Evolutionary conservation across 2,113 vertebrate genomes (phyloP).

Genomic region (Percopsis transmontana): DNA sequence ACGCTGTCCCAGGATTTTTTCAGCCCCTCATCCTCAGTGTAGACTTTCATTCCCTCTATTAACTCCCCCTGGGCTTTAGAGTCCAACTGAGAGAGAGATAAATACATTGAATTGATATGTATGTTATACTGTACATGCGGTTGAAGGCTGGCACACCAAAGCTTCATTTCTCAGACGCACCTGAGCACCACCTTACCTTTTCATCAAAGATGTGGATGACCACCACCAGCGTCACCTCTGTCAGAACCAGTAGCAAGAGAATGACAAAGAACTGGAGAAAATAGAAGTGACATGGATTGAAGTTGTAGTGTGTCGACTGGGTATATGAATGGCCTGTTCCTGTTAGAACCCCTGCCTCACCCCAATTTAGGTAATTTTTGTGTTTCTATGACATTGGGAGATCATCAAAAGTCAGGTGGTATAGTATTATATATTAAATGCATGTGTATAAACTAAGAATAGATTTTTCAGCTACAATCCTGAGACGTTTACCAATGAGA

Average conservation of each 20-base stretch:
- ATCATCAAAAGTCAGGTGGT: no score
- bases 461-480: no score
- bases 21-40: conserved; percentile 68
- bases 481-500: no score
- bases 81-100: conserved; percentile 70
- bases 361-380: no score
- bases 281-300: neutral
- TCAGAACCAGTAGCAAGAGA: conserved; percentile 81
- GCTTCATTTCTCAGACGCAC: neutral
- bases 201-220: conserved; percentile 77
- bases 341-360: neutral
- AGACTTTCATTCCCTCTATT: conserved; percentile 78
- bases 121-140: neutral
- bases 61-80: conserved; percentile 78
- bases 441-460: no score
- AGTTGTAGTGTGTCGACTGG: neutral
- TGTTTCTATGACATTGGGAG: no score
- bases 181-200: conserved; percentile 70
- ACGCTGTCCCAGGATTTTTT: conserved; percentile 83
- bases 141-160: neutral
- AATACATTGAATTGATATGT: neutral
- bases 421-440: no score
- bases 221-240: conserved; percentile 75
- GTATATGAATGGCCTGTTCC: neutral
- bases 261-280: conserved; percentile 82